Evolutionary conservation across 2,888 invertebrate species (phyloP).

Genomic region (Galerucella nymphaeae): DNA sequence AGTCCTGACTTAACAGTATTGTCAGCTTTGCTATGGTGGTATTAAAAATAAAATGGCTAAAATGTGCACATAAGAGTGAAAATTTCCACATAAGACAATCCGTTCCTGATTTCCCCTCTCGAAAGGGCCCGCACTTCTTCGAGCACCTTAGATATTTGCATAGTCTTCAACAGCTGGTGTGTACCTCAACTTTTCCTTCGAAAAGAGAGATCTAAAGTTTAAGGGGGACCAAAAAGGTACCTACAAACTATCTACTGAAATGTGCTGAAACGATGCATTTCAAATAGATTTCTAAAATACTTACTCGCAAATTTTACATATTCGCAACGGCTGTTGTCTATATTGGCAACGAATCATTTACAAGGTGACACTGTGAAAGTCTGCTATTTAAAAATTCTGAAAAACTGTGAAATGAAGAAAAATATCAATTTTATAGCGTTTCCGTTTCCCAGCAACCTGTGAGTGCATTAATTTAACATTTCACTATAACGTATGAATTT

Average conservation of each 20-base stretch:
- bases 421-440: too few species aligned
- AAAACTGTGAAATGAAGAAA: too few species aligned
- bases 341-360: slow-evolving; percentile 38
- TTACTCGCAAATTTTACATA: slow-evolving; percentile 56
- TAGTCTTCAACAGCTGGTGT: slow-evolving; percentile 68
- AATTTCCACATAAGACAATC: slow-evolving; percentile 13
- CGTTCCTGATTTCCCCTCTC: slow-evolving; percentile 21
- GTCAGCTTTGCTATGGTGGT: slow-evolving; percentile 21
- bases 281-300: slow-evolving; percentile 53
- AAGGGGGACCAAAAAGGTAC: slow-evolving; percentile 61
- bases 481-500: too few species aligned
- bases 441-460: not conserved
- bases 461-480: not conserved
- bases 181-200: slow-evolving; percentile 66
- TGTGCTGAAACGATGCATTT: slow-evolving; percentile 60
- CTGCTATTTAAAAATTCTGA: too few species aligned
- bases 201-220: slow-evolving; percentile 57
- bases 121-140: slow-evolving; percentile 41
- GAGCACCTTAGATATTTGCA: slow-evolving; percentile 64
- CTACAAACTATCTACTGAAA: slow-evolving; percentile 64
- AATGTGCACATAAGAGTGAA: not conserved
- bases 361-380: not conserved
- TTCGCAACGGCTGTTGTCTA: slow-evolving; percentile 51
- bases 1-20: not conserved
- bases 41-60: not conserved